phyloP scores from a whole-genome alignment of 2,113 vertebrate species.

The Chloebia gouldiae region DNA sequence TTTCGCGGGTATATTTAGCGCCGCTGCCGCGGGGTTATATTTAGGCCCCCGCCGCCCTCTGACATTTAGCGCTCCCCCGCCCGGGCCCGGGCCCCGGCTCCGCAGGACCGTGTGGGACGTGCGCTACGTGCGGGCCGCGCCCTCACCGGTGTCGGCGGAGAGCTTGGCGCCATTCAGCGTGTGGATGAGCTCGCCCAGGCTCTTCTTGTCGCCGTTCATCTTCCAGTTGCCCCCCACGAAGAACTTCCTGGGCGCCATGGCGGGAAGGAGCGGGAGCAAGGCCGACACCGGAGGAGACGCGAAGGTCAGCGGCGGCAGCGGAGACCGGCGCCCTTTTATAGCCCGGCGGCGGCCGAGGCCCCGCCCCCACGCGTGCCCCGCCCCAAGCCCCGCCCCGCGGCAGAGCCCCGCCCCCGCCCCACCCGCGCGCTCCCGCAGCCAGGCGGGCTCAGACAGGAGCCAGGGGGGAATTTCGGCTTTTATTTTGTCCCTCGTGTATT shows the following conservation, averaged over 20 bases:
- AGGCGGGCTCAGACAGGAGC: neutral
- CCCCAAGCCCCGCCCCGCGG: no score
- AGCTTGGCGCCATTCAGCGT: slow-evolving; percentile 85
- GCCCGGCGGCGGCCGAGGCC: neutral
- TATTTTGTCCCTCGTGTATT: slow-evolving; percentile 59
- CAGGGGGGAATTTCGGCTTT: neutral
- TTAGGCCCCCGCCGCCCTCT: slow-evolving; percentile 46
- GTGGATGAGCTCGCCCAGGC: slow-evolving; percentile 87
- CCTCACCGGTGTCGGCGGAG: slow-evolving; percentile 85
- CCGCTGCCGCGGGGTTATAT: neutral
- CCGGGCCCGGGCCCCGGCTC: neutral
- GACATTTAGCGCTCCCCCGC: slow-evolving; percentile 41
- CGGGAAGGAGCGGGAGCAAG: neutral
- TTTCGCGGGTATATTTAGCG: slow-evolving; percentile 44
- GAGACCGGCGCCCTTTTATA: neutral
- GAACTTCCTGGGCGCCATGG: slow-evolving; percentile 90
- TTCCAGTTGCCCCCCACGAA: slow-evolving; percentile 99
- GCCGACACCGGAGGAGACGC: accelerated
- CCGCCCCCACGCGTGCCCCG: neutral
- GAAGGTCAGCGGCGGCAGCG: slow-evolving; percentile 28
- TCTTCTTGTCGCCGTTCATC: slow-evolving; percentile 96
- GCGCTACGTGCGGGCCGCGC: slow-evolving; percentile 44
- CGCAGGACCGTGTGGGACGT: neutral
- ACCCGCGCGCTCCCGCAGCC: neutral
- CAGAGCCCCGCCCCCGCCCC: neutral